Conservation (phyloP, 2,888 invertebrate genomes). For the Epistrophella euchroma region DNA sequence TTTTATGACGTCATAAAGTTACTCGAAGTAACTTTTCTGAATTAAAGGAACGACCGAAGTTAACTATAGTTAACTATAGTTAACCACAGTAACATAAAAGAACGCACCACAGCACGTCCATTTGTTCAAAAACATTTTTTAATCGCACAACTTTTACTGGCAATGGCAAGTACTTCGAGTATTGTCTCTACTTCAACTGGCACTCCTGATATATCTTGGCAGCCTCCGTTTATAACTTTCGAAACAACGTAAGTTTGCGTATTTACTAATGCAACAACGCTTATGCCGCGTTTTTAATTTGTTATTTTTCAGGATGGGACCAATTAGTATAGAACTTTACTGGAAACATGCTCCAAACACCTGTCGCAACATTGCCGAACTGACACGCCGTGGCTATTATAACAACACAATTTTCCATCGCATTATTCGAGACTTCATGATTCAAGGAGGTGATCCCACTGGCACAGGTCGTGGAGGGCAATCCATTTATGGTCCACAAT, state of each 20-base stretch:
- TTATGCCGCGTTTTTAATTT: background rate
- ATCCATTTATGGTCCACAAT: slow-evolving; percentile 97
- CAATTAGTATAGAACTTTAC: slow-evolving; percentile 95
- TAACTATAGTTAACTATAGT: too few relatives aligned
- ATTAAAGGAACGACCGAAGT: too few relatives aligned
- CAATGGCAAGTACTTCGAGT: slow-evolving; percentile 9
- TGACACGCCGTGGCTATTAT: slow-evolving; percentile 96
- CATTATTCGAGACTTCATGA: slow-evolving; percentile 96
- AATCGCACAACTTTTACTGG: slow-evolving; percentile 3
- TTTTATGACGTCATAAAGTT: too few relatives aligned
- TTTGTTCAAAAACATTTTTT: background rate
- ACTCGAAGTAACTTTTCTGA: too few relatives aligned
- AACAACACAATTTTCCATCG: slow-evolving; percentile 98
- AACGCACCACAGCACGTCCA: too few relatives aligned
- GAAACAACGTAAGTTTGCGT: slow-evolving; percentile 90
- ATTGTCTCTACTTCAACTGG: slow-evolving; percentile 83
- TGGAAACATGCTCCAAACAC: slow-evolving; percentile 99
- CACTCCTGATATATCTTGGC: slow-evolving; percentile 95
- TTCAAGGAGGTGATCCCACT: slow-evolving; percentile 98
- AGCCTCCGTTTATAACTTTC: slow-evolving; percentile 91
- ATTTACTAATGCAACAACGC: background rate
- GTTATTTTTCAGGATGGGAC: slow-evolving; percentile 91
- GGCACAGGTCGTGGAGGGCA: slow-evolving; percentile 98
- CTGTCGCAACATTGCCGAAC: slow-evolving; percentile 98
- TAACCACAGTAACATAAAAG: too few relatives aligned